These are phyloP conservation scores for Conopomorpha cramerella DNA, from an alignment of 1,140 invertebrate genomes.

Conservation along the genomic window DNA sequence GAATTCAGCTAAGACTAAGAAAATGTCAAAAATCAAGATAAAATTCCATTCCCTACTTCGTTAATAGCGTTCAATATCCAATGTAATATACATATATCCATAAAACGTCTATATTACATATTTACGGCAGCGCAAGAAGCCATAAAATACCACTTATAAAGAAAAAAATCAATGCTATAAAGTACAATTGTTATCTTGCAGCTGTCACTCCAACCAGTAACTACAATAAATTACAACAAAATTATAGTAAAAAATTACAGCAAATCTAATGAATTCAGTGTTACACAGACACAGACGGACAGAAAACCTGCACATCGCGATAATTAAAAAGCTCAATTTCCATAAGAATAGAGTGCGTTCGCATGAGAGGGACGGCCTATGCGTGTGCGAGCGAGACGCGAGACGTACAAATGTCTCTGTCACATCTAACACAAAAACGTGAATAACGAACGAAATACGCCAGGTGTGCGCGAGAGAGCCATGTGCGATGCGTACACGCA, in stretches of 20 bases:
- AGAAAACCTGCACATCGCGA: slow-evolving; percentile 9
- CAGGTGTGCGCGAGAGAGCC: slow-evolving; percentile 41
- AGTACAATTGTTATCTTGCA: background rate
- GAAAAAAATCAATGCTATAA: no score
- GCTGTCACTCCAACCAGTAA: background rate
- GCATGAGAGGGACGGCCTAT: slow-evolving; percentile 16
- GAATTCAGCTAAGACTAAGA: no score
- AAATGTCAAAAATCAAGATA: no score
- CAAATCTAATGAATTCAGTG: no score
- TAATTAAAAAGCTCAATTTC: slow-evolving; percentile 41
- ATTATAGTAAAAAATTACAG: background rate
- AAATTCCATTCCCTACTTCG: no score
- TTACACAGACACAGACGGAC: background rate
- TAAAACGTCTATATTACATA: no score
- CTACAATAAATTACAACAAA: background rate
- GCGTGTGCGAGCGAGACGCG: slow-evolving; percentile 19
- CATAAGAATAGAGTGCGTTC: slow-evolving; percentile 45
- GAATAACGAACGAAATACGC: slow-evolving; percentile 57
- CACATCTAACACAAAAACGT: slow-evolving; percentile 54
- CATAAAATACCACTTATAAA: no score
- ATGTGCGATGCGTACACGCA: slow-evolving; percentile 29
- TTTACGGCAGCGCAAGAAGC: no score
- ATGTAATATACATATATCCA: no score
- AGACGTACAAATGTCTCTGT: slow-evolving; percentile 49
- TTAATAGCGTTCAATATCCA: no score